Conservation (phyloP, 2,797 vertebrate genomes). For the Pterois miles region DNA sequence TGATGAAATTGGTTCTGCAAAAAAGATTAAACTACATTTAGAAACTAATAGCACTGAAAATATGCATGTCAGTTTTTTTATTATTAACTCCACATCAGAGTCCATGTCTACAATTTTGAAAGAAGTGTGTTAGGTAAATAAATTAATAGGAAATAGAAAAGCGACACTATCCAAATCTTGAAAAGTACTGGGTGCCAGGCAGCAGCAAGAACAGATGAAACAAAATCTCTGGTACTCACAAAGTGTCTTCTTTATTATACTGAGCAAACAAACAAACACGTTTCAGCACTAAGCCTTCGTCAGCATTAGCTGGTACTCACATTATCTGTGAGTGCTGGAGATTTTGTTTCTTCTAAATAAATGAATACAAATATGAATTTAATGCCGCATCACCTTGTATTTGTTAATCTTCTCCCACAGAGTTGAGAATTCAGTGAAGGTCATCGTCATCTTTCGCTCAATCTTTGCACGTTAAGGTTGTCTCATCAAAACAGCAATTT, state of each 20-base stretch:
- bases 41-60: not conserved
- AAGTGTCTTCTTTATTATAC: too few species aligned
- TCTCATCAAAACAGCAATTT: not conserved
- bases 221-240: too few species aligned
- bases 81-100: not conserved
- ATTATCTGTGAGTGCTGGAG: too few species aligned
- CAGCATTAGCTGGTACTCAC: too few species aligned
- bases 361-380: not conserved
- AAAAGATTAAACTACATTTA: not conserved
- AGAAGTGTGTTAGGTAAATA: not conserved
- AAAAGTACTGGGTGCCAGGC: too few species aligned
- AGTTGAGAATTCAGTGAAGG: slow-evolving; percentile 37
- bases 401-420: slow-evolving; percentile 57
- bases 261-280: too few species aligned
- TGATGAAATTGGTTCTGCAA: slow-evolving; percentile 48
- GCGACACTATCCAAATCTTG: too few species aligned
- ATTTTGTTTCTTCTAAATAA: too few species aligned
- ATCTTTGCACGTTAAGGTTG: slow-evolving; percentile 50
- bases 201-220: too few species aligned
- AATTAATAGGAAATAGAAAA: too few species aligned
- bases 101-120: not conserved
- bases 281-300: too few species aligned
- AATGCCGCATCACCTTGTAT: slow-evolving; percentile 45
- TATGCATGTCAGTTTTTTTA: not conserved
- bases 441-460: slow-evolving; percentile 29